Evolutionary conservation across 2,888 invertebrate species (phyloP).

Genomic region (Athalia rosae): DNA sequence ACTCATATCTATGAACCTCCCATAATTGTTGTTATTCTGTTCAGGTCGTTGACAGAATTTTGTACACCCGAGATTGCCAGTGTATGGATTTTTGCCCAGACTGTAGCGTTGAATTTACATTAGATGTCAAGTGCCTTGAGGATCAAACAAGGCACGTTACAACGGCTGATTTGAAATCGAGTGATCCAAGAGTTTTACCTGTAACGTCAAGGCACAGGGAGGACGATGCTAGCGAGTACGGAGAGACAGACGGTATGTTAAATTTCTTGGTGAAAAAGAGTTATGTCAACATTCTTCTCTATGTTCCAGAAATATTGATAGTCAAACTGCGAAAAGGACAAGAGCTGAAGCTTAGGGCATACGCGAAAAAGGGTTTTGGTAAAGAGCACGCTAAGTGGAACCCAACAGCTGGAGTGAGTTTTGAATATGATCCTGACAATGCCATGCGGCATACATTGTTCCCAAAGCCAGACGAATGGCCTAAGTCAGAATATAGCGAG

Average conservation of each 20-base stretch:
- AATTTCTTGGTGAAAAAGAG: constrained; percentile 67
- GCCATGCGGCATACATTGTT: constrained; percentile 95
- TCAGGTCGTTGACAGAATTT: constrained; percentile 91
- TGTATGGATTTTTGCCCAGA: constrained; percentile 98
- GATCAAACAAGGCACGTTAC: constrained; percentile 97
- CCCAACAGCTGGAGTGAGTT: constrained; percentile 98
- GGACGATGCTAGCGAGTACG: constrained; percentile 95
- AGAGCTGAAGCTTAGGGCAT: constrained; percentile 94
- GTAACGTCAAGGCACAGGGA: constrained; percentile 94
- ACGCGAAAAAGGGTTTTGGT: constrained; percentile 97
- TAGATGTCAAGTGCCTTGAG: constrained; percentile 96
- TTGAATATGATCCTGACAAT: constrained; percentile 99
- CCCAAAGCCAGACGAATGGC: constrained; percentile 99
- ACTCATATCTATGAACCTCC: not conserved
- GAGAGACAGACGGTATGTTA: constrained; percentile 90
- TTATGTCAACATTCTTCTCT: constrained; percentile 40
- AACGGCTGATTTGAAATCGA: constrained; percentile 95
- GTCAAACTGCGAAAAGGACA: constrained; percentile 88
- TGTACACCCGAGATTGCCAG: constrained; percentile 95
- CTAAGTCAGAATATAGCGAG: constrained; percentile 97
- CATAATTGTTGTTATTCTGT: constrained; percentile 6
- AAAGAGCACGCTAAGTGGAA: constrained; percentile 99
- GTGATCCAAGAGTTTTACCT: constrained; percentile 93
- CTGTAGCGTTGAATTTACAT: constrained; percentile 97
- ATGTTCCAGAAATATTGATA: constrained; percentile 78